Evolutionary conservation across 2,888 invertebrate genomes (phyloP).

Genomic region (Nasonovia ribisnigri): DNA sequence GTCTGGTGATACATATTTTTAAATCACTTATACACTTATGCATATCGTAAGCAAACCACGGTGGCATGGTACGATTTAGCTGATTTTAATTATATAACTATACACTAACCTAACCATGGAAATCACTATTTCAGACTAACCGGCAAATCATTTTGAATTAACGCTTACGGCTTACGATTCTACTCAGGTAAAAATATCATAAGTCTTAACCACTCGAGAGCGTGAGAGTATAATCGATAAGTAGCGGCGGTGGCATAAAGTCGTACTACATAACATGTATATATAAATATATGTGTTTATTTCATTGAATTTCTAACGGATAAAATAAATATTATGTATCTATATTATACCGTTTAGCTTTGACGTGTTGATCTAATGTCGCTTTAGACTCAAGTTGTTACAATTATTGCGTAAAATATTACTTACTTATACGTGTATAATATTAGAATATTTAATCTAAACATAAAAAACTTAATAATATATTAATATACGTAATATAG

Average conservation of each 20-base stretch:
- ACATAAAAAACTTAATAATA: neutral
- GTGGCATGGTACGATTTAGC: neutral
- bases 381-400: neutral
- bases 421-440: neutral
- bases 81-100: neutral
- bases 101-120: neutral
- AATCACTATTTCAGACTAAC: neutral
- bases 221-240: neutral
- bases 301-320: neutral
- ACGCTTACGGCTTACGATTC: too few species aligned
- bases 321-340: neutral
- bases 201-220: neutral
- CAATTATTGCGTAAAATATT: neutral
- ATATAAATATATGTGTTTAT: neutral
- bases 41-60: neutral
- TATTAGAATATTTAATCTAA: neutral
- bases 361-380: too few species aligned
- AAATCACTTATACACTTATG: neutral
- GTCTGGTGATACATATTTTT: neutral
- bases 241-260: neutral
- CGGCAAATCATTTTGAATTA: neutral
- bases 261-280: neutral
- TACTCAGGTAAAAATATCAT: neutral
- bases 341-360: neutral
- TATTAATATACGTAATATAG: too few species aligned